These are phyloP conservation scores for Sinocyclocheilus grahami DNA, from an alignment of 2,113 vertebrate species.

Conservation along the genomic window DNA sequence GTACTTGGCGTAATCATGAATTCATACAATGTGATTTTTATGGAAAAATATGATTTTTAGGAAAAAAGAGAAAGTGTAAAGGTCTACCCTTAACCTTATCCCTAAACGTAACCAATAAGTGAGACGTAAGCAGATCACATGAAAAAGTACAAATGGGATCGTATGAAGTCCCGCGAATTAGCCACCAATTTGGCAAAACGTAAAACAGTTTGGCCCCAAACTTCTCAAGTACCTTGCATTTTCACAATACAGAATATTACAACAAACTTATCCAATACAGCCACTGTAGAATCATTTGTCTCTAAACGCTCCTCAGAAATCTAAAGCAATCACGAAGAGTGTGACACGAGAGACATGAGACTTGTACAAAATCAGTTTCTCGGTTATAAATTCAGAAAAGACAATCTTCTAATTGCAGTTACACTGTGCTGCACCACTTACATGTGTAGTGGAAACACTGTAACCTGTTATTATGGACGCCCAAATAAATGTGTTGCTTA, in stretches of 20 bases:
- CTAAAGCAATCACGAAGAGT: background rate
- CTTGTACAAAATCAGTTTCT: background rate
- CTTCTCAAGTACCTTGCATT: background rate
- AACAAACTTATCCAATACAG: background rate
- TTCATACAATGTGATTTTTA: background rate
- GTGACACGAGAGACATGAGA: background rate
- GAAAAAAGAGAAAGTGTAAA: background rate
- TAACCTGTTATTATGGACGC: background rate
- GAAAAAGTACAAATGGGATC: background rate
- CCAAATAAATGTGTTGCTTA: slow-evolving; percentile 10
- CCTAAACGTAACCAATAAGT: background rate
- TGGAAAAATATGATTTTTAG: background rate
- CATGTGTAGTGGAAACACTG: background rate
- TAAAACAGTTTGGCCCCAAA: background rate
- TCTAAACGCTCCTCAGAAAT: background rate
- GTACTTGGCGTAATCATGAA: background rate
- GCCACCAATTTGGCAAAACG: background rate
- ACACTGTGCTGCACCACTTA: background rate
- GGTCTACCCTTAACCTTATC: background rate
- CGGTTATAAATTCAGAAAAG: background rate
- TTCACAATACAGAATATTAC: background rate
- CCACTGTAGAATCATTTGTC: background rate
- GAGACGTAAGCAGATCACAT: no score
- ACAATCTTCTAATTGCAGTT: background rate
- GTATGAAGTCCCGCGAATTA: background rate